Percentiles rank a stretch among this genome's conserved stretches.
These are phyloP conservation scores for Aleiodes leptofemur DNA, from an alignment of 2,888 invertebrate genomes.

Conservation along the genomic window DNA sequence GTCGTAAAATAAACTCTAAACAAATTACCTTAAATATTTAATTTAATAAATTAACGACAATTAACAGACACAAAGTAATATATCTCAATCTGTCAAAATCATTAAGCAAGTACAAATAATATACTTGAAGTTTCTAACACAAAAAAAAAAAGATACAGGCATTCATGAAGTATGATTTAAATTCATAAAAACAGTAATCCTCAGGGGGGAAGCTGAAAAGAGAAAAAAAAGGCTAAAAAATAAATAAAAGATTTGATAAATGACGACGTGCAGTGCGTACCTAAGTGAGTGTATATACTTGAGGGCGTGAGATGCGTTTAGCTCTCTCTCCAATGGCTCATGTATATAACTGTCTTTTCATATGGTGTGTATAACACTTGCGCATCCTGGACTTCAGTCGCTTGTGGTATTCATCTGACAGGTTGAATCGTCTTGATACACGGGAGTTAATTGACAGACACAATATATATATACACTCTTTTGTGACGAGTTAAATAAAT, in stretches of 20 bases:
- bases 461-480: not conserved
- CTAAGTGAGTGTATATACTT: slow-evolving; percentile 28
- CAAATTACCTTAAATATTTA: no score
- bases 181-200: slow-evolving; percentile 26
- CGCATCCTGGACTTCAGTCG: not conserved
- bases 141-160: not conserved
- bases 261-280: slow-evolving; percentile 34
- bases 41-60: not conserved
- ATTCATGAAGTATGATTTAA: slow-evolving; percentile 22
- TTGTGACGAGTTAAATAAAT: no score
- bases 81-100: slow-evolving; percentile 11
- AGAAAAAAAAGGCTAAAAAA: not conserved
- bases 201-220: slow-evolving; percentile 3
- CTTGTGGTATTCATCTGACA: slow-evolving; percentile 30
- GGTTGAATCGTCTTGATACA: slow-evolving; percentile 20
- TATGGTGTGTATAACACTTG: not conserved
- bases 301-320: slow-evolving; percentile 31
- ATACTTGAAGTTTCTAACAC: not conserved
- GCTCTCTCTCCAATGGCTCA: slow-evolving; percentile 6
- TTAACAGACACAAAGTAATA: not conserved
- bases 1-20: no score
- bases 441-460: slow-evolving; percentile 12
- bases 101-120: slow-evolving; percentile 5
- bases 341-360: slow-evolving; percentile 20
- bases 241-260: slow-evolving; percentile 20